phyloP scores from a whole-genome alignment of 2,113 vertebrate genomes.

The Gallinago paraguaiae region DNA sequence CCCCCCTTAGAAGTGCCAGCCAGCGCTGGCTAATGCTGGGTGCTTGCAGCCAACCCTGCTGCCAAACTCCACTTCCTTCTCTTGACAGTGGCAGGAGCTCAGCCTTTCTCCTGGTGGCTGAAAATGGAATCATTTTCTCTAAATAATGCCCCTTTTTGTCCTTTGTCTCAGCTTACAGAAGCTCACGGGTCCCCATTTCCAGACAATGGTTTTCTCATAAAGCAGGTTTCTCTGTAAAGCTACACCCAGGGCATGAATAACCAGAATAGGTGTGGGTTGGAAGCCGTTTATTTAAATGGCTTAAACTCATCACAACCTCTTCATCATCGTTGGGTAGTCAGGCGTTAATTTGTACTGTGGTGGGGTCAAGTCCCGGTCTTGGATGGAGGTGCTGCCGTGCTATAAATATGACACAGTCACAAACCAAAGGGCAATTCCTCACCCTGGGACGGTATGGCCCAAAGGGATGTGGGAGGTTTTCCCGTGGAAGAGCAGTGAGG shows the following conservation, averaged over 20 bases:
- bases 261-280: constrained; percentile 13
- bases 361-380: not conserved
- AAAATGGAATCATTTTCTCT: not conserved
- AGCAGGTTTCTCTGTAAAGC: not conserved
- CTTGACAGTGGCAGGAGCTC: not conserved
- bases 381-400: not conserved
- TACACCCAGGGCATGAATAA: constrained; percentile 19
- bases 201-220: not conserved
- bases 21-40: not conserved
- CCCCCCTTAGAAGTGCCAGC: not conserved
- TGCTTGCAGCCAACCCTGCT: not conserved
- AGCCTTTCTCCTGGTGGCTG: not conserved
- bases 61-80: not conserved
- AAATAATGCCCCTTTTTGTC: not conserved
- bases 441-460: not conserved
- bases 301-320: constrained; percentile 1
- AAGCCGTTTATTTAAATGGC: not conserved
- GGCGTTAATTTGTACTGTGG: not conserved
- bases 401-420: not conserved
- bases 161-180: not conserved
- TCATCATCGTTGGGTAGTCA: not conserved
- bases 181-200: not conserved
- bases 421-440: not conserved
- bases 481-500: not conserved
- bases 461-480: not conserved